These are phyloP conservation scores for Trachurus trachurus DNA, from an alignment of 2,797 vertebrate species.

Conservation along the genomic window DNA sequence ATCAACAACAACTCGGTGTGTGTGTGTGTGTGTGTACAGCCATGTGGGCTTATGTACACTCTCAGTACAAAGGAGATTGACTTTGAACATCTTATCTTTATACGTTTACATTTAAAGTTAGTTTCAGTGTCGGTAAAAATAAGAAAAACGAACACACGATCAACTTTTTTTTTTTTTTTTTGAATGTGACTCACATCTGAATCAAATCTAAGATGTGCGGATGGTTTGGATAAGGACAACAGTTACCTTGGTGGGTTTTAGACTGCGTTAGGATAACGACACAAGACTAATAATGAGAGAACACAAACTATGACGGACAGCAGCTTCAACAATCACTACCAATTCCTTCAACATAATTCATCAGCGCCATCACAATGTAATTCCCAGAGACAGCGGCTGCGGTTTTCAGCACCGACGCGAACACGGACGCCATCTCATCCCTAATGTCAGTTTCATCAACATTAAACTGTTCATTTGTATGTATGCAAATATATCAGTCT, in stretches of 20 bases:
- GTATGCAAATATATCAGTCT: constrained; percentile 68
- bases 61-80: constrained; percentile 12
- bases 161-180: too few species aligned
- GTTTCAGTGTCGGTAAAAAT: constrained; percentile 8
- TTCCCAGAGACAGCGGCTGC: neutral
- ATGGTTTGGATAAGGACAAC: constrained; percentile 52
- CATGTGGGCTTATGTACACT: constrained; percentile 1
- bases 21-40: constrained; percentile 3
- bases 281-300: constrained; percentile 67
- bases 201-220: constrained; percentile 31
- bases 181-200: neutral
- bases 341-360: constrained; percentile 24
- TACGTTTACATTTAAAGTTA: neutral
- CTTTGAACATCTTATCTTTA: constrained; percentile 16
- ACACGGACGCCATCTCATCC: constrained; percentile 34
- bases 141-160: constrained; percentile 15
- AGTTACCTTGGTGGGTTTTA: constrained; percentile 50
- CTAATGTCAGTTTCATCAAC: constrained; percentile 68
- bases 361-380: neutral
- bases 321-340: constrained; percentile 33
- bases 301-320: constrained; percentile 25
- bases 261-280: constrained; percentile 40
- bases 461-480: constrained; percentile 72
- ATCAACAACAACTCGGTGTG: constrained; percentile 42
- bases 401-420: constrained; percentile 14